Evolutionary conservation across 1,140 invertebrate species (phyloP).

Genomic region (Drosophila obscura): DNA sequence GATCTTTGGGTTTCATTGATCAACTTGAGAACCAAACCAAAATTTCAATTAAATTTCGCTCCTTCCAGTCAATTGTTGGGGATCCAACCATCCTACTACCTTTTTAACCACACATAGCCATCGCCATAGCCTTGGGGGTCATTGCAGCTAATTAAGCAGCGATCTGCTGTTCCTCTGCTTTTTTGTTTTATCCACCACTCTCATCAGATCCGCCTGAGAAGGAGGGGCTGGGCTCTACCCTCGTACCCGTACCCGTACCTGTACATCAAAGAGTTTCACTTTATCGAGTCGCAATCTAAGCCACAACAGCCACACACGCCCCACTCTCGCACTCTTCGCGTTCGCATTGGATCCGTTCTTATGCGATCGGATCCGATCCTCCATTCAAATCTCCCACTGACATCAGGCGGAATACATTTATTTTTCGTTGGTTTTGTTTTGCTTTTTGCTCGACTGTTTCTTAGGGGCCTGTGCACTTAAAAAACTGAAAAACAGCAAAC

Average conservation of each 20-base stretch:
- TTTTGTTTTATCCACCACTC: constrained; percentile 40
- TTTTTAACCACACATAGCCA: neutral
- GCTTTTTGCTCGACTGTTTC: constrained; percentile 18
- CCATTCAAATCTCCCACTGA: constrained; percentile 28
- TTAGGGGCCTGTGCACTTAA: constrained; percentile 43
- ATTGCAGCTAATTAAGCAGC: constrained; percentile 47
- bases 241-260: constrained; percentile 2
- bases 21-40: constrained; percentile 7
- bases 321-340: constrained; percentile 28
- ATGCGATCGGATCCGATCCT: constrained; percentile 34
- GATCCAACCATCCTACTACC: constrained; percentile 9
- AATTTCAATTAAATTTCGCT: constrained; percentile 35
- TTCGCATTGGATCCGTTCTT: constrained; percentile 21
- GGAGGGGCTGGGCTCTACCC: constrained; percentile 16
- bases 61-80: constrained; percentile 17
- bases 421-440: constrained; percentile 15
- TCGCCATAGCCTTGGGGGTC: constrained; percentile 24
- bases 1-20: constrained; percentile 2
- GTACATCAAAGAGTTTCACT: constrained; percentile 53
- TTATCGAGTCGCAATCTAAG: constrained; percentile 55
- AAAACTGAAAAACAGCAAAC: constrained; percentile 65
- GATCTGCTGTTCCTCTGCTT: constrained; percentile 1
- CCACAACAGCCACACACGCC: constrained; percentile 49
- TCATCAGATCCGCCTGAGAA: constrained; percentile 40
- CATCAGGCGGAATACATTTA: constrained; percentile 48